phyloP scores from a whole-genome alignment of 2,888 invertebrate genomes.

The Seira musarum region DNA sequence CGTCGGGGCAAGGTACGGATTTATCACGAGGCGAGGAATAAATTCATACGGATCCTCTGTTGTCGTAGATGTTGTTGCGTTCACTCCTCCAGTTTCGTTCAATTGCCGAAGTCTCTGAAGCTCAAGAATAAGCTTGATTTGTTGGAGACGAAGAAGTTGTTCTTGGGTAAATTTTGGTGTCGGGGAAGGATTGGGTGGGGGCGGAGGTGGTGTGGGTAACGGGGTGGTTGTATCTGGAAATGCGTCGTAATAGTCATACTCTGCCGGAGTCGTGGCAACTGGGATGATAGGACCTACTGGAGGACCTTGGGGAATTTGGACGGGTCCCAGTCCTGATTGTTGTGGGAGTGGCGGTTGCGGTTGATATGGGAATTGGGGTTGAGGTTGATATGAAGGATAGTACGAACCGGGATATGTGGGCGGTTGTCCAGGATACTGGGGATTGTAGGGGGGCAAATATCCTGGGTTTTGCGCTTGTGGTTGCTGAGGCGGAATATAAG shows the following conservation, averaged over 20 bases:
- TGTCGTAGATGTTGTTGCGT: slow-evolving; percentile 17
- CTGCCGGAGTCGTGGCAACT: not conserved
- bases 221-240: not conserved
- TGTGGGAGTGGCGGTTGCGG: not conserved
- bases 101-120: slow-evolving; percentile 5
- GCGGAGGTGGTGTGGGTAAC: not conserved
- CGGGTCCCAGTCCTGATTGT: not conserved
- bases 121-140: slow-evolving; percentile 13
- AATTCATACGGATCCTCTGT: slow-evolving; percentile 16
- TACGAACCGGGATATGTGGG: not conserved
- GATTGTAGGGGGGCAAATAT: not conserved
- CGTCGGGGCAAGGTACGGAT: slow-evolving; percentile 37
- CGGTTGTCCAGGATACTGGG: not conserved
- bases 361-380: slow-evolving; percentile 7
- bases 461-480: not conserved
- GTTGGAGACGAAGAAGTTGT: slow-evolving; percentile 23
- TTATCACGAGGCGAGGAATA: slow-evolving; percentile 20
- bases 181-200: not conserved
- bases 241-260: slow-evolving; percentile 16
- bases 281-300: not conserved
- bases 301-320: not conserved
- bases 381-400: not conserved
- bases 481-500: slow-evolving; percentile 6
- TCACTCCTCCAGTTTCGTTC: not conserved
- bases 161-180: not conserved